Evolutionary conservation across 2,113 vertebrate genomes (phyloP), one percentile per base, ranked within the genome.

Genomic region (Nematolebias whitei): DNA sequence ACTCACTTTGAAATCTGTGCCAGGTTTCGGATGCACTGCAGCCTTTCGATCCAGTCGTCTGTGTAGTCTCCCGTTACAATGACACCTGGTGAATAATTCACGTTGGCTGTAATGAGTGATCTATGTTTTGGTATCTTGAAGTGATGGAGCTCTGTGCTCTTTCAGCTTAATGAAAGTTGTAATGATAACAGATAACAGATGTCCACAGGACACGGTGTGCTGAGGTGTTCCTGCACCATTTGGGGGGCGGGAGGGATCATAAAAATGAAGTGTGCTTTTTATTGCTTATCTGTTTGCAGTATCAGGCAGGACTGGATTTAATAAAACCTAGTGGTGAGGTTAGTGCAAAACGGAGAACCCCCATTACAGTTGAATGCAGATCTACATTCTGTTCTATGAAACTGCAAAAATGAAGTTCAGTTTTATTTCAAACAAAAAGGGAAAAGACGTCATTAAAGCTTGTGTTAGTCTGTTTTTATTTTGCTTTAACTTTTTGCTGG

Each of bases 31-130:
- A 62, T 39, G 56, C 44, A 22, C 24, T 32, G 15, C 40, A 47
- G 47, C 22, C 68, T 29, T 51, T 52, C 24, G 23, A 54, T 53
- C 24, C 70, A 48, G 55, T 60, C 68, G 59, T 76, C 70, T 29
- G 0, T 23, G 52, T 62, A 22, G 60, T 77, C 60, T 85, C 77
- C 43, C 40, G n/a, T 78, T 81, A 73, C 78, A 41, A 20, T 49
- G 64, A 65, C 63, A 74, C 54, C 57, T 63, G 59, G 52, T 85
- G 43, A 85, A 84, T 88, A 78, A 87, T 83, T 72, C 20, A 80
- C 18, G 57, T 76, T 74, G 64, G 68, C 51, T 40, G 51, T 77
- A 77, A 78, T 76, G 66, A 69, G 68, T 74, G 72, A 76, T 79
- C 12, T 71, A 72, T 77, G 71, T 70, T 76, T 82, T 71, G 54